These are phyloP conservation scores for Meloidogyne chitwoodi DNA, from an alignment of 1,140 invertebrate species.

Conservation along the genomic window DNA sequence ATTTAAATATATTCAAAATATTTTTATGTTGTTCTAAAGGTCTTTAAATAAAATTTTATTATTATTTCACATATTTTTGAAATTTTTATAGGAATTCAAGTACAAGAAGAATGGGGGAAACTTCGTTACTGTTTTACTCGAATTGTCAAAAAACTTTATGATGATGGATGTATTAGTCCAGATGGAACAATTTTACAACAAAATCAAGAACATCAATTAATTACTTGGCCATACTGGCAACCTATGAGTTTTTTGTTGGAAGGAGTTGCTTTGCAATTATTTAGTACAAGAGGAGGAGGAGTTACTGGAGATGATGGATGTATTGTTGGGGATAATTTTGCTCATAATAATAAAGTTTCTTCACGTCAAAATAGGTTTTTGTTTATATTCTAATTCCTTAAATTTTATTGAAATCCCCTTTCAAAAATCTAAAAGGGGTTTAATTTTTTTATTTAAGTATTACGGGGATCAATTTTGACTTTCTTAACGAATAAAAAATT, in stretches of 20 bases:
- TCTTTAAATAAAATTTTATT: too few relatives aligned
- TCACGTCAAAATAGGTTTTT: not conserved
- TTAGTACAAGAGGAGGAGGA: not conserved
- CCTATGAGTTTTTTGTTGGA: slow-evolving; percentile 23
- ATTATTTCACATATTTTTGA: too few relatives aligned
- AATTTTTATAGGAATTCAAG: slow-evolving; percentile 19
- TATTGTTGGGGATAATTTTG: not conserved
- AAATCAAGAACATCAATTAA: slow-evolving; percentile 7
- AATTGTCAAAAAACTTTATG: slow-evolving; percentile 27
- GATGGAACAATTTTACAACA: not conserved
- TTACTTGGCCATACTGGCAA: slow-evolving; percentile 33
- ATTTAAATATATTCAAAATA: not conserved
- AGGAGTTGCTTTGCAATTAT: slow-evolving; percentile 5
- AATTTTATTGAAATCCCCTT: too few relatives aligned
- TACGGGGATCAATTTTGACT: too few relatives aligned
- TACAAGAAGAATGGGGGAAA: slow-evolving; percentile 37
- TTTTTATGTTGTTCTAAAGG: too few relatives aligned
- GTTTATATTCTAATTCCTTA: too few relatives aligned
- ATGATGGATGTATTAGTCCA: not conserved
- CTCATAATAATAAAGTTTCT: not conserved
- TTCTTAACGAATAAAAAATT: too few relatives aligned
- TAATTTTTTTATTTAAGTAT: too few relatives aligned
- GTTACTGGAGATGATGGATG: not conserved
- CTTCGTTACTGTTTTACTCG: slow-evolving; percentile 32
- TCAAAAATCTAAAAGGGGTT: too few relatives aligned